A percentile compares a stretch with the other conserved stretches of the same genome.
These are phyloP conservation scores for Trypoxylon attenuatum DNA, from an alignment of 2,888 invertebrate genomes.

Conservation along the genomic window DNA sequence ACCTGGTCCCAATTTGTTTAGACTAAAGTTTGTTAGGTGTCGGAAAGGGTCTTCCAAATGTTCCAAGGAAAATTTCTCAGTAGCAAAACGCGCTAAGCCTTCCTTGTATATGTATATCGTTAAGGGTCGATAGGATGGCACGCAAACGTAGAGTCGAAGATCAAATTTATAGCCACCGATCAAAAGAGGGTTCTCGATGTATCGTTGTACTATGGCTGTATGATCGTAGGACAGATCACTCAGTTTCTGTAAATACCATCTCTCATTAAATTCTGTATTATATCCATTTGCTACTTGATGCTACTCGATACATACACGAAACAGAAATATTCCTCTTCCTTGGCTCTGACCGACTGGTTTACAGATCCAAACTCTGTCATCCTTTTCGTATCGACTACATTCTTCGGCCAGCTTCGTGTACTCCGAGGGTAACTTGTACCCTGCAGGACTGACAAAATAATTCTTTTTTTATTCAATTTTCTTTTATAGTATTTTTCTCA, in stretches of 20 bases:
- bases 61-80: constrained; percentile 89
- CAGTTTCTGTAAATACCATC: constrained; percentile 78
- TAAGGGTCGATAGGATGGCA: constrained; percentile 90
- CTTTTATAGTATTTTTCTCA: too few species aligned
- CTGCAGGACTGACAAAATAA: constrained; percentile 80
- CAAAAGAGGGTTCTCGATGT: constrained; percentile 85
- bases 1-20: constrained; percentile 91
- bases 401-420: constrained; percentile 89
- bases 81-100: constrained; percentile 88
- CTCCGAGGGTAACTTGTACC: constrained; percentile 88
- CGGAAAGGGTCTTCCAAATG: constrained; percentile 89
- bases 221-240: constrained; percentile 86
- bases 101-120: constrained; percentile 92
- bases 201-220: constrained; percentile 87
- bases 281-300: background rate
- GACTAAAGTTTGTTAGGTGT: constrained; percentile 93
- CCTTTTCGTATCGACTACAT: constrained; percentile 78
- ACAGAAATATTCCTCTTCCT: constrained; percentile 88
- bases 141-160: constrained; percentile 90
- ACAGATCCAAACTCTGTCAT: constrained; percentile 85
- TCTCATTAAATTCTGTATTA: background rate
- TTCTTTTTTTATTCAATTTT: too few species aligned
- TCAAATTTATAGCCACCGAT: constrained; percentile 96
- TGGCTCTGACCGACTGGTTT: constrained; percentile 92
- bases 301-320: constrained; percentile 78